Evolutionary conservation across 2,888 invertebrate genomes (phyloP).

Genomic region (Rotaria macrura): DNA sequence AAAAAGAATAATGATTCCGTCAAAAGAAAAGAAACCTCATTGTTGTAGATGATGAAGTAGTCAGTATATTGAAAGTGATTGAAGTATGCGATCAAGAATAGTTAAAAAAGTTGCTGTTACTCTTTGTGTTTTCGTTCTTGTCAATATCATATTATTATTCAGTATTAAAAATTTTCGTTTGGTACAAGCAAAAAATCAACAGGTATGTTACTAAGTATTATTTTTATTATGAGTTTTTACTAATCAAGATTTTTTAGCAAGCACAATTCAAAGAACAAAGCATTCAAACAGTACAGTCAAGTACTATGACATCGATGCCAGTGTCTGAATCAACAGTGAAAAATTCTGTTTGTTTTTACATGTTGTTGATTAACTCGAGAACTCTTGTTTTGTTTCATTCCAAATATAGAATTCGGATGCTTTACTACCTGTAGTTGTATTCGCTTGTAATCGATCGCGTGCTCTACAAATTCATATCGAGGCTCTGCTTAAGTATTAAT

Average conservation of each 20-base stretch:
- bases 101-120: not conserved
- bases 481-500: slow-evolving; percentile 23
- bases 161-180: not conserved
- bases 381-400: not conserved
- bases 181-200: not conserved
- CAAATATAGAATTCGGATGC: not conserved
- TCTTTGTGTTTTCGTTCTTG: not conserved
- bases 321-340: not conserved
- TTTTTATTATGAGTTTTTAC: not conserved
- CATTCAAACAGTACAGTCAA: not conserved
- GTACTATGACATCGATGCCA: not conserved
- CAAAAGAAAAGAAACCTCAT: not conserved
- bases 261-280: not conserved
- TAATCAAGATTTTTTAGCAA: not conserved
- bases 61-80: not conserved
- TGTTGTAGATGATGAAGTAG: not conserved
- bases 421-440: slow-evolving; percentile 25
- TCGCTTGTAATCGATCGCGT: slow-evolving; percentile 31
- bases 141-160: not conserved
- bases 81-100: not conserved
- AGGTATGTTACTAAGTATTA: not conserved
- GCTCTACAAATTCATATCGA: slow-evolving; percentile 30
- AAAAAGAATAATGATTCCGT: not conserved
- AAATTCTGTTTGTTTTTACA: not conserved
- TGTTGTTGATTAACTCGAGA: not conserved